Conservation (phyloP, 2,888 invertebrate species). For the Eretmocerus hayati region DNA sequence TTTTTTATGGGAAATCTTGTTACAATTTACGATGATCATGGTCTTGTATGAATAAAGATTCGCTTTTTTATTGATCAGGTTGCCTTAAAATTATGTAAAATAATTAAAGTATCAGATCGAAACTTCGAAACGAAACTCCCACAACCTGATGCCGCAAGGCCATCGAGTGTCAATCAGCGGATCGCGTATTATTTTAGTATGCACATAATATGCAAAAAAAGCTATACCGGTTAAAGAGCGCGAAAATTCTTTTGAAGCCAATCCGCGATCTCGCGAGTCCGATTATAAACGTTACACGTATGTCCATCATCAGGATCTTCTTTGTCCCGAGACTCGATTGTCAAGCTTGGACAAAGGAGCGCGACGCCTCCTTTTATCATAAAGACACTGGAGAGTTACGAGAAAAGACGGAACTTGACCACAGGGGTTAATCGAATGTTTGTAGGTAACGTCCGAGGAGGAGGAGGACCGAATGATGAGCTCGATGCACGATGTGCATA, state of each 20-base stretch:
- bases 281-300: too few relatives aligned
- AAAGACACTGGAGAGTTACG: background rate
- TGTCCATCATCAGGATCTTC: too few relatives aligned
- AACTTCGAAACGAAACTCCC: too few relatives aligned
- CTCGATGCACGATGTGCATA: slow-evolving; percentile 14
- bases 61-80: too few relatives aligned
- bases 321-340: background rate
- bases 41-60: too few relatives aligned
- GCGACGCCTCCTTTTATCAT: background rate
- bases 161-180: background rate
- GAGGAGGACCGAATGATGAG: too few relatives aligned
- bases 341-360: slow-evolving; percentile 2
- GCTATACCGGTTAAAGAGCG: background rate
- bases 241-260: background rate
- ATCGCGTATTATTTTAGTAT: background rate
- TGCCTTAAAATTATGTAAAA: too few relatives aligned
- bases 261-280: too few relatives aligned
- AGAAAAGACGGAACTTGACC: background rate
- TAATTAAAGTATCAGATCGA: too few relatives aligned
- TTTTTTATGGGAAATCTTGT: too few relatives aligned
- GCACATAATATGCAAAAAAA: slow-evolving; percentile 9
- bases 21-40: too few relatives aligned
- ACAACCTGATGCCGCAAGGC: too few relatives aligned
- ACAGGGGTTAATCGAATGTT: slow-evolving; percentile 31
- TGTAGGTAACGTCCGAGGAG: slow-evolving; percentile 27